These are phyloP conservation scores for Pecten maximus DNA, from an alignment of 2,888 invertebrate species.

Conservation along the genomic window DNA sequence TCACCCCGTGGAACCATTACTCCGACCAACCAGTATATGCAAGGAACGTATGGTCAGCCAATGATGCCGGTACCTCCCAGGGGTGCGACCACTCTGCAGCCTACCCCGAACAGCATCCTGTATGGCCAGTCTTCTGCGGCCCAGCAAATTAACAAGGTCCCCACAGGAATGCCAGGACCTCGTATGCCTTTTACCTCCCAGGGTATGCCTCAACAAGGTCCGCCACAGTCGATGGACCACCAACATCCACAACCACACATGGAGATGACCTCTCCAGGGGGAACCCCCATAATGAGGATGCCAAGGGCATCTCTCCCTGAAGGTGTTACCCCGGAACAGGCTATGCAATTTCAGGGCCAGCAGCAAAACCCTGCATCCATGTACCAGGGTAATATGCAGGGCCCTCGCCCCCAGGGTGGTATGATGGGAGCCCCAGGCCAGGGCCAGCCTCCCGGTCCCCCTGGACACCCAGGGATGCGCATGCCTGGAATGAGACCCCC, in stretches of 20 bases:
- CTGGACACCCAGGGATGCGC: constrained; percentile 51
- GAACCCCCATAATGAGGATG: constrained; percentile 55
- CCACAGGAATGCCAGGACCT: constrained; percentile 52
- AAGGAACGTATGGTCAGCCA: constrained; percentile 66
- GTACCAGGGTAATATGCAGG: constrained; percentile 51
- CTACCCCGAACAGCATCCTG: constrained; percentile 63
- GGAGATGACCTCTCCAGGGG: constrained; percentile 59
- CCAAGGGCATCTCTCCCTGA: constrained; percentile 48
- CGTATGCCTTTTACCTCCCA: constrained; percentile 57
- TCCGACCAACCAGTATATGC: constrained; percentile 70
- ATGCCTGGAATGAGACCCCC: constrained; percentile 51
- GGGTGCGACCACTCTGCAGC: constrained; percentile 59
- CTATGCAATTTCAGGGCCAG: constrained; percentile 45
- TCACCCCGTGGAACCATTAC: constrained; percentile 71
- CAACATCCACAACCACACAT: constrained; percentile 51
- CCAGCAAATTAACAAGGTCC: constrained; percentile 61
- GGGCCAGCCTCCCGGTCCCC: constrained; percentile 50
- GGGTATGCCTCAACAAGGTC: background rate
- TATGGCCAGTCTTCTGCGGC: constrained; percentile 66
- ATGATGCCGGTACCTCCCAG: constrained; percentile 60
- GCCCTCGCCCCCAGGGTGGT: constrained; percentile 44
- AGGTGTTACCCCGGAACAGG: constrained; percentile 49
- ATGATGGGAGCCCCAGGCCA: constrained; percentile 55
- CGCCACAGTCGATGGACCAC: background rate
- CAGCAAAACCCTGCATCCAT: constrained; percentile 37